Percentiles rank a stretch among this genome's conserved stretches.
These are phyloP conservation scores for Parnassius glacialis DNA, from an alignment of 2,888 invertebrate genomes.

Conservation along the genomic window DNA sequence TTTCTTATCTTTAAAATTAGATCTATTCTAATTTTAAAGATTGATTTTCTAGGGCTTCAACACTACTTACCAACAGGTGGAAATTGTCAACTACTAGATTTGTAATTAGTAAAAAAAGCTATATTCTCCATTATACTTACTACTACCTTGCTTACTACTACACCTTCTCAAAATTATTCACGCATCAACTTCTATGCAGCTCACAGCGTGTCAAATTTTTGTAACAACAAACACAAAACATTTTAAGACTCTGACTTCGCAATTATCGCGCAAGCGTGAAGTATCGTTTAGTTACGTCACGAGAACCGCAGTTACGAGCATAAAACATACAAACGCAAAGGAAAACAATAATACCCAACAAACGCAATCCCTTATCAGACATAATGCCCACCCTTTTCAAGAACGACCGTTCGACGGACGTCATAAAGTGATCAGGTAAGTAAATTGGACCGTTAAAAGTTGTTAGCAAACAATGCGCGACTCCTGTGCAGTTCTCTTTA, in stretches of 20 bases:
- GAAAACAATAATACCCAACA: constrained; percentile 30
- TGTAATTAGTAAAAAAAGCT: too few species aligned
- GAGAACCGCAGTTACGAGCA: constrained; percentile 19
- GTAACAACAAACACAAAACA: constrained; percentile 12
- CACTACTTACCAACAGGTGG: too few species aligned
- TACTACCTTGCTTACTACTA: constrained; percentile 9
- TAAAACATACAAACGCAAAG: constrained; percentile 23
- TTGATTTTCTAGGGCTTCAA: too few species aligned
- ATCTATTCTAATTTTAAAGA: too few species aligned
- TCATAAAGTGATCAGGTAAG: constrained; percentile 16
- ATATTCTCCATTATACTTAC: not conserved
- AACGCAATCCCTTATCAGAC: constrained; percentile 33
- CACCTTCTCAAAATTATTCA: not conserved
- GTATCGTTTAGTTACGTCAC: constrained; percentile 25
- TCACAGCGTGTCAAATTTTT: constrained; percentile 1
- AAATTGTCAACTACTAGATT: too few species aligned
- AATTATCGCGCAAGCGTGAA: constrained; percentile 16
- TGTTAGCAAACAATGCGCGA: constrained; percentile 8
- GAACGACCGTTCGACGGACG: not conserved
- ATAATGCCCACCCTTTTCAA: constrained; percentile 14
- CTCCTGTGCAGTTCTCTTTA: constrained; percentile 1
- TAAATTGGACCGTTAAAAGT: constrained; percentile 11
- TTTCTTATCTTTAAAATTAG: too few species aligned
- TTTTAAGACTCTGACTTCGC: not conserved
- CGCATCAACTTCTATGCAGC: not conserved